Evolutionary conservation across 92 coral and sea anemone genomes (phyloP), one percentile per base, ranked within the genome.

Genomic region (Zoanthus gigantus): DNA sequence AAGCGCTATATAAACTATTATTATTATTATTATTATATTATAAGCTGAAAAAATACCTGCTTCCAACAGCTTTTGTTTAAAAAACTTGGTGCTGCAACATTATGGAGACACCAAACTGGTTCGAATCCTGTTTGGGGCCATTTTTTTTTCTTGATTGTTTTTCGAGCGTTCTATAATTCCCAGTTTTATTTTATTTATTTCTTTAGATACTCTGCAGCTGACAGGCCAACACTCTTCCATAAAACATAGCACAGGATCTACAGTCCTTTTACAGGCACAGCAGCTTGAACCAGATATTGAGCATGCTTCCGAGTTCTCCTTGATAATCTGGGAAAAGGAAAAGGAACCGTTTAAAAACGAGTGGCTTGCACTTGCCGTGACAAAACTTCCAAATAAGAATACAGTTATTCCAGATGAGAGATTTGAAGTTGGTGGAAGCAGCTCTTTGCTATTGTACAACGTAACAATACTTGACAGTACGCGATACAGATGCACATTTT

Each of bases 401-500:
- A 57, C 60, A 32, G 18, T 46, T 13, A 46, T 14, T 46, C 74
- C 66, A 42, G 61, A 81, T 46, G 45, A 81, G 29, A 66, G 85
- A 71, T 44, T 63, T 34, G 73, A 72, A 6, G 72, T 84, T 0
- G 63, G 86, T 12, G 77, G 88, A 47, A 72, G 32, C 52, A 57
- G 50, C 77, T 88, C 90, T 16, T 47, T 95, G 37, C 67, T 50
- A 6, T 47, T 93, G 67, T 65, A 71, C 28, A 91, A 95, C 68
- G 89, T 88, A 32, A 91, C 90, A 6, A 69, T 83, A 58, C 29
- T 68, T 6, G 94, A 92, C 42, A 91, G 85, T 69, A 91, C 96
- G n/a, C 91, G 98, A 46, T 95, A 81, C 77, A 88, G 96, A 12
- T 93, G 96, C 67, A 86, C 96, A 11, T 88, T 93, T 76, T 76